Percentiles rank a stretch among this genome's conserved stretches.
phyloP scores from a whole-genome alignment of 1,140 invertebrate genomes.

The Plectrocnemia conspersa region DNA sequence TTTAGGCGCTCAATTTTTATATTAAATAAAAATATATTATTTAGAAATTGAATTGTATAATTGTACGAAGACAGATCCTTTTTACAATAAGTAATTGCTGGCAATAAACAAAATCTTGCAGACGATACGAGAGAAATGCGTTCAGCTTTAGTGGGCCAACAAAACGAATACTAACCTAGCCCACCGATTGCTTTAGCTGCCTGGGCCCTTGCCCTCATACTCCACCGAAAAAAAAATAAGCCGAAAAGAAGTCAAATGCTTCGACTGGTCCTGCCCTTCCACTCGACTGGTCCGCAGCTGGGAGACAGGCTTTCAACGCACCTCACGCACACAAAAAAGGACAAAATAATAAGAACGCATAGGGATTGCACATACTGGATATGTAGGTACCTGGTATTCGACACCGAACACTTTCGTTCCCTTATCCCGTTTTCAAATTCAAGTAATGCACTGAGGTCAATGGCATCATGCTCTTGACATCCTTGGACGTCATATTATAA shows the following conservation, averaged over 20 bases:
- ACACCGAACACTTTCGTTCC: no score
- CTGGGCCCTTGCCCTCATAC: slow-evolving; percentile 4
- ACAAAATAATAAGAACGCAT: background rate
- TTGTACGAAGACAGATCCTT: no score
- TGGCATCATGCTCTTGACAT: background rate
- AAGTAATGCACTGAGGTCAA: no score
- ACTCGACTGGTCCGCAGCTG: background rate
- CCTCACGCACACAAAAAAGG: slow-evolving; percentile 1
- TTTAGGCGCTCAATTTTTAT: background rate
- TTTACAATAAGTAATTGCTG: no score
- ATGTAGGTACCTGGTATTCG: no score
- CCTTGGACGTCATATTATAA: background rate
- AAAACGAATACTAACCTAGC: slow-evolving; percentile 33
- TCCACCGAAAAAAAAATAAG: slow-evolving; percentile 22
- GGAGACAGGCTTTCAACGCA: slow-evolving; percentile 7
- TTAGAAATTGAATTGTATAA: no score
- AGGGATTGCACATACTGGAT: background rate
- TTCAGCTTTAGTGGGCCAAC: slow-evolving; percentile 13
- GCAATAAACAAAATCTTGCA: no score
- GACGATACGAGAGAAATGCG: no score
- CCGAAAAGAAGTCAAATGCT: slow-evolving; percentile 8
- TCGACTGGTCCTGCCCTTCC: slow-evolving; percentile 3
- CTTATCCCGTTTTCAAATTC: no score
- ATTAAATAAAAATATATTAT: no score
- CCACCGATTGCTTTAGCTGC: slow-evolving; percentile 14